Conservation (phyloP, 2,797 vertebrate genomes). For the Myioborus melanocephalus region DNA sequence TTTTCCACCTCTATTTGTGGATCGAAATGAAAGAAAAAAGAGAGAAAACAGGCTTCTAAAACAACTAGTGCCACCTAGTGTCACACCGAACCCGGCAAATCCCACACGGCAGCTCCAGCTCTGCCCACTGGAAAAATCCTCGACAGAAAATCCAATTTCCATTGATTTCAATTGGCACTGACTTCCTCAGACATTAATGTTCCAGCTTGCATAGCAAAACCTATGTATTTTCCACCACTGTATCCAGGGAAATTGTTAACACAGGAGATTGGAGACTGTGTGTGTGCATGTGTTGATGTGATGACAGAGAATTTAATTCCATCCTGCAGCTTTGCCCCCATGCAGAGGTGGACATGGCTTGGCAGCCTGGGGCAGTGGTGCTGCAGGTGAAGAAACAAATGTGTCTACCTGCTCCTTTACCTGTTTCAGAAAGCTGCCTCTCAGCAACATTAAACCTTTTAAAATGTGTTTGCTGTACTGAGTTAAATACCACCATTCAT, state of each 20-base stretch:
- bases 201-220: not conserved
- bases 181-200: not conserved
- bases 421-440: not conserved
- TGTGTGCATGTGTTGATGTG: not conserved
- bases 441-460: not conserved
- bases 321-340: not conserved
- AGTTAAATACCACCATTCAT: not conserved
- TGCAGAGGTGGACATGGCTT: not conserved
- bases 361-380: not conserved
- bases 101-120: not conserved
- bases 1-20: not conserved
- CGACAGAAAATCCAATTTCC: not conserved
- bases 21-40: not conserved
- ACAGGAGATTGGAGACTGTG: not conserved
- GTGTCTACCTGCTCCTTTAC: not conserved
- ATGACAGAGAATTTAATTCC: not conserved
- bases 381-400: not conserved
- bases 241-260: not conserved
- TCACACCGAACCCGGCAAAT: not conserved
- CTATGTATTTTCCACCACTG: not conserved
- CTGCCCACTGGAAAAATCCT: not conserved
- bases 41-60: not conserved
- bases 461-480: not conserved
- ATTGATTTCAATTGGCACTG: not conserved
- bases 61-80: conserved; percentile 58